Percentiles rank a stretch among this genome's conserved stretches.
These are phyloP conservation scores for Platygyra sinensis DNA, from an alignment of 64 coral and sea anemone genomes.

Conservation along the genomic window DNA sequence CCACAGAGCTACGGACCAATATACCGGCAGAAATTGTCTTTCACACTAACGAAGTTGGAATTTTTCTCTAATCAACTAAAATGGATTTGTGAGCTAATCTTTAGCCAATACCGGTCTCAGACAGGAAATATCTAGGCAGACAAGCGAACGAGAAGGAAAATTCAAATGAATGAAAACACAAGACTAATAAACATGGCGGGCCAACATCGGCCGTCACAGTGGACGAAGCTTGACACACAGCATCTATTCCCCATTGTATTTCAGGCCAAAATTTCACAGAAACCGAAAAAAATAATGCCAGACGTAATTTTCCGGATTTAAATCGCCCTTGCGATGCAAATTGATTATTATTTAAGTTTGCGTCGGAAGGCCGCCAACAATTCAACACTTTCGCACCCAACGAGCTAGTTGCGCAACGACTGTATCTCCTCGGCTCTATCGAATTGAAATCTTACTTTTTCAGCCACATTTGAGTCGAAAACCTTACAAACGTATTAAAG, in stretches of 20 bases:
- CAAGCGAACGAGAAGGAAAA: slow-evolving; percentile 6
- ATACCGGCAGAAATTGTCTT: neutral
- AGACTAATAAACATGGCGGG: slow-evolving; percentile 8
- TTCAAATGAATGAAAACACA: slow-evolving; percentile 54
- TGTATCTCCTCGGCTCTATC: neutral
- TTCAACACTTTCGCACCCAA: neutral
- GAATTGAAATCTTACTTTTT: neutral
- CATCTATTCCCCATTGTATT: neutral
- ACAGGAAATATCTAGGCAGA: slow-evolving; percentile 29
- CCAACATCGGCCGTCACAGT: slow-evolving; percentile 12
- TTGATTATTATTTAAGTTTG: neutral
- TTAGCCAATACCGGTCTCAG: neutral
- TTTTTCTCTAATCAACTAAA: neutral
- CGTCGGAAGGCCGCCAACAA: neutral
- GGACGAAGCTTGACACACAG: neutral
- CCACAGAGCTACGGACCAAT: neutral
- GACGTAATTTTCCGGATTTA: neutral
- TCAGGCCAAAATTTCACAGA: neutral
- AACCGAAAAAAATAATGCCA: neutral
- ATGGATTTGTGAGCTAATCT: slow-evolving; percentile 15
- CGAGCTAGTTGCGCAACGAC: slow-evolving; percentile 30
- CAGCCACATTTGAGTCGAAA: neutral
- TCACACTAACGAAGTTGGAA: neutral
- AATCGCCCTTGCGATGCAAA: neutral
- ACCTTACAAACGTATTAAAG: neutral